Base-by-base conservation (phyloP, 2,113 vertebrate species). In the Carollia perspicillata region DNA sequence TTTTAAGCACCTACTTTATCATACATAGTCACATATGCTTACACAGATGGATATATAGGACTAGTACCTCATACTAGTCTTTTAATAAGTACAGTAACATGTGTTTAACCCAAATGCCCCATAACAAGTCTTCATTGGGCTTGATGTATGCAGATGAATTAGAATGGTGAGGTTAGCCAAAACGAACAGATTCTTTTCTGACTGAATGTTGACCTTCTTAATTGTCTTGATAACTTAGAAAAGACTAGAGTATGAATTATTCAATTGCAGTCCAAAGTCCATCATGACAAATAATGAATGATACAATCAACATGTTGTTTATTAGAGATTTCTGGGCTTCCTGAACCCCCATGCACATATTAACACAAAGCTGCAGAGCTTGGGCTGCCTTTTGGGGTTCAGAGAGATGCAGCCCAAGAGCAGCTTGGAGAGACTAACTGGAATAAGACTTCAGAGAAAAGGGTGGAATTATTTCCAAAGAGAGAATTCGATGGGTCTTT, bases 391-490 rank as follows among this genome's bases (percentile, higher is more conserved):
- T 47, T 87, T 55, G n/a, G 72, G 26, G 7, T 35, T 84, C 42
- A 16, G 8, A 13, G 63, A 84, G 28, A 7, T 11, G 2, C 11
- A 35, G 16, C 11, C 42, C 0, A 13, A 91, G 83, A 79, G 26
- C 0, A 0, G 14, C 40, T 88, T 79, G 18, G 42, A 79, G 58
- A 78, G n/a, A 91, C 35, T 89, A 60, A 93, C 77, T 65, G 63
- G 40, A 77, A 83, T 74, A 60, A 74, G 47, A 71, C n/a, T 63
- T 86, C 47, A 84, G 68, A 96, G 79, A 53, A 88, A 58, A 77
- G 37, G 7, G 33, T 47, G 66, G 55, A 89, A 89, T 77, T 96
- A 88, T 49, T 90, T 94, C 74, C 87, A 92, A 74, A 90, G 49
- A 92, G 86, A 90, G 69, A 93, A 44, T 47, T 22, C 16, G 40